Base-by-base conservation (phyloP, 2,888 invertebrate genomes). In the Nomada lathburiana region DNA sequence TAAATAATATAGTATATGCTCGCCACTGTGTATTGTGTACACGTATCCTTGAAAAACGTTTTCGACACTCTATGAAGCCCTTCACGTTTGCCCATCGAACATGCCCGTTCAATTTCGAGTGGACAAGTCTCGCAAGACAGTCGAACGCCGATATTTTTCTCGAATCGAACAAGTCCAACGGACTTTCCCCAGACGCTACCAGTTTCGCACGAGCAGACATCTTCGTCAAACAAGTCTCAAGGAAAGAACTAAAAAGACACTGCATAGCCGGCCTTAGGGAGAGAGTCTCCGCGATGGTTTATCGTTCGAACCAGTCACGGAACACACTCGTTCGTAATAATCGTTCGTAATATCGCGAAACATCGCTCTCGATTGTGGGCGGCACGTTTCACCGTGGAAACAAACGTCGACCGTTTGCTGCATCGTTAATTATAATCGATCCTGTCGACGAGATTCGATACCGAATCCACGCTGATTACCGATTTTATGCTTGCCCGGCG, bases 271-370 rank as follows among this genome's bases (percentile, higher is more conserved):
- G 44, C 52, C 42, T 42, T 13, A 36, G 68, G 65, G 68, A 20
- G 53, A 18, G 68, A 23, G 29, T 47, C 10, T 11, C 16, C 23
- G 60, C 50, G 36, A 74, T 44, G 68, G 42, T 52, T 68, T 75
- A 68, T 75, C 53, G 42, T 53, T 52, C 20, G 44, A 53, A 62
- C 50, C 18, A 44, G 16, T 26, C 73, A 36, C 29, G 50, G 44
- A 74, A 69, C 65, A 60, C 29, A 42, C 60, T 62, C 52, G 53
- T 72, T 60, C 57, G 72, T 60, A 59, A 68, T 76, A 72, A 64
- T 80, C 67, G 68, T 70, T 26, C 50, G 62, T 67, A 73, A 64
- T 57, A 73, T 64, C 55, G 55, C 64, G 53, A 60, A 59, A 11
- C 29, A 60, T 74, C 23, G 59, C 74, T 36, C 2, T 52, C 59